Evolutionary conservation across 2,888 invertebrate species (phyloP), one percentile per base, ranked within the genome.

Genomic region (Autographa pulchrina): DNA sequence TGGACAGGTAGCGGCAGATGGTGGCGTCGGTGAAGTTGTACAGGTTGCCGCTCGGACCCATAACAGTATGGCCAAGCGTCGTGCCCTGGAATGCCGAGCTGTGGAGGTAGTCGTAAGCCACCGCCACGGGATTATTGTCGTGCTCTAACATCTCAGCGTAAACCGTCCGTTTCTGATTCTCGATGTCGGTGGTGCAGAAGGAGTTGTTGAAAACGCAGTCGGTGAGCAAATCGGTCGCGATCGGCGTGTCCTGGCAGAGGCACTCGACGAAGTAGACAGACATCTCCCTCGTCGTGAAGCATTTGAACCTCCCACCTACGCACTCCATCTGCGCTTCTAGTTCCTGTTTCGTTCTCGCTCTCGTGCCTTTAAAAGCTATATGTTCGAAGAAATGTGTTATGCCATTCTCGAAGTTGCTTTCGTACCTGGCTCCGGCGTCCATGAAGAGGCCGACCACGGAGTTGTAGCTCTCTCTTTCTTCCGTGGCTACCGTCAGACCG

Each of bases 201-300:
- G 87, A 96, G 96, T 77, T 97, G 93, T 99, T 99, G 89, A 98
- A 98, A 31, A 99, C 97, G 88, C 99, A 99, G 88, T 99, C 99
- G 1, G 98, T 96, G 67, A 99, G 96, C 83, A 99, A 98, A 90
- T 99, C 99, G 31, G 99, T 96, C 6, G 99, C 98, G 88, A 97
- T 97, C 0, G 97, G 97, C 0, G 99, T 97, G 94, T 99, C 99
- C 88, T 98, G 97, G 2, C 97, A 96, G 75, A 99, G 96, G 89
- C 99, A 99, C 92, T 99, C 98, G 18, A 99, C 99, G 90, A 99
- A 99, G 93, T 98, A 99, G 0, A 98, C 98, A 14, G 99, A 98
- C 93, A 99, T 98, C 93, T 99, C 99, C 69, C 99, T 96, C 59
- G 98, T 98, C 3, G 99, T 99, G 92, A 98, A 99, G 8, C 99